Conservation (phyloP, 2,113 vertebrate species). For the Apteryx owenii region DNA sequence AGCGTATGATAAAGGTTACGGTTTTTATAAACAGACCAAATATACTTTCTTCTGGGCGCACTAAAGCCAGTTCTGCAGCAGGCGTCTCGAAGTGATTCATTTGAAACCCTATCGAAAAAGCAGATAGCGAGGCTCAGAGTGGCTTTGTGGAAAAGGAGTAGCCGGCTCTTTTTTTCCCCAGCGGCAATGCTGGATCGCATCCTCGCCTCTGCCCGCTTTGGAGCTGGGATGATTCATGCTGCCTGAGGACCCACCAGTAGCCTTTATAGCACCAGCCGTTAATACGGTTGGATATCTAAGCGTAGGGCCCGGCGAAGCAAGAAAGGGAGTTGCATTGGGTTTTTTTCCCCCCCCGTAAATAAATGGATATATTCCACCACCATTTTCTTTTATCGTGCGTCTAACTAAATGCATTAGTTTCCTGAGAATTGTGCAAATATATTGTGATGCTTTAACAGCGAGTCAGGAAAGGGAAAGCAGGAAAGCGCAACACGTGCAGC, state of each 20-base stretch:
- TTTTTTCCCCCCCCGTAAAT: neutral
- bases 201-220: too few species aligned
- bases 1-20: neutral
- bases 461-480: neutral
- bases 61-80: neutral
- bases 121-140: neutral
- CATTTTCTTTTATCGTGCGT: neutral
- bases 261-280: neutral
- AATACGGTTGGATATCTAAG: fast-evolving
- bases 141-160: neutral
- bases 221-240: too few species aligned
- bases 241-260: too few species aligned
- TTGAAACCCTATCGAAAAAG: neutral
- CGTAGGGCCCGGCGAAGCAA: neutral
- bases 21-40: neutral
- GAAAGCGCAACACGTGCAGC: fast-evolving
- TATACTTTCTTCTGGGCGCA: neutral
- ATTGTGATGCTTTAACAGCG: neutral
- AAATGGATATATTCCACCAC: neutral
- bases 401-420: neutral
- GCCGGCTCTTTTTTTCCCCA: too few species aligned
- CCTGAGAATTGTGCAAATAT: neutral
- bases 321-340: neutral
- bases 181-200: too few species aligned
- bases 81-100: neutral